Conservation (phyloP, 2,888 invertebrate genomes). For the Apamea sordens region DNA sequence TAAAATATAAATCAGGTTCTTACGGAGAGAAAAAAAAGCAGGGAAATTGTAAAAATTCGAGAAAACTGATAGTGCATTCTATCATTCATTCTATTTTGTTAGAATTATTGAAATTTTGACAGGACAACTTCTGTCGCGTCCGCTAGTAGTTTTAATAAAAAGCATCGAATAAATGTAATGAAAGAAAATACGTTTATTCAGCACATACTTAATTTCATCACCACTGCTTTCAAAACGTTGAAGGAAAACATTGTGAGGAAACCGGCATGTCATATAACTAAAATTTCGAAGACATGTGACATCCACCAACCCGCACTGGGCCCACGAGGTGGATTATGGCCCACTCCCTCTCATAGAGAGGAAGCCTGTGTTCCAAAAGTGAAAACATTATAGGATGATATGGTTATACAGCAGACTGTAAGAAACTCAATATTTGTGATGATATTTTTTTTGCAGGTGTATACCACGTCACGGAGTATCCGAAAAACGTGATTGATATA, state of each 20-base stretch:
- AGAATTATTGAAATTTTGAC: not conserved
- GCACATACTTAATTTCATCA: too few species aligned
- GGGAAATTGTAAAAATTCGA: not conserved
- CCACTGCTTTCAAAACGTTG: too few species aligned
- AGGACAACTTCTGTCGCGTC: not conserved
- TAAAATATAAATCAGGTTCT: not conserved
- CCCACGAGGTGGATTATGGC: too few species aligned
- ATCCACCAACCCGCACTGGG: too few species aligned
- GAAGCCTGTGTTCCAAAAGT: too few species aligned
- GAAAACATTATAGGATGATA: too few species aligned
- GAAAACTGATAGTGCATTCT: not conserved
- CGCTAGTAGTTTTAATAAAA: not conserved
- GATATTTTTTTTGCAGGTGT: slow-evolving; percentile 76
- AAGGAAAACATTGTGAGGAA: too few species aligned
- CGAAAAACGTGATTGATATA: slow-evolving; percentile 81
- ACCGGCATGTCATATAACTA: too few species aligned
- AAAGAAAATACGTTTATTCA: not conserved
- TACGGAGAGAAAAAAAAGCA: not conserved
- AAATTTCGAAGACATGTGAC: too few species aligned
- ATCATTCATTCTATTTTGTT: not conserved
- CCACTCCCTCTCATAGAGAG: too few species aligned
- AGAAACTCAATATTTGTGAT: too few species aligned
- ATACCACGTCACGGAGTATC: slow-evolving; percentile 80
- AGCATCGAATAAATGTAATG: not conserved
- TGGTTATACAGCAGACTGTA: too few species aligned